These are phyloP conservation scores for Cephalopterus ornatus DNA, from an alignment of 2,113 vertebrate genomes.

Conservation along the genomic window DNA sequence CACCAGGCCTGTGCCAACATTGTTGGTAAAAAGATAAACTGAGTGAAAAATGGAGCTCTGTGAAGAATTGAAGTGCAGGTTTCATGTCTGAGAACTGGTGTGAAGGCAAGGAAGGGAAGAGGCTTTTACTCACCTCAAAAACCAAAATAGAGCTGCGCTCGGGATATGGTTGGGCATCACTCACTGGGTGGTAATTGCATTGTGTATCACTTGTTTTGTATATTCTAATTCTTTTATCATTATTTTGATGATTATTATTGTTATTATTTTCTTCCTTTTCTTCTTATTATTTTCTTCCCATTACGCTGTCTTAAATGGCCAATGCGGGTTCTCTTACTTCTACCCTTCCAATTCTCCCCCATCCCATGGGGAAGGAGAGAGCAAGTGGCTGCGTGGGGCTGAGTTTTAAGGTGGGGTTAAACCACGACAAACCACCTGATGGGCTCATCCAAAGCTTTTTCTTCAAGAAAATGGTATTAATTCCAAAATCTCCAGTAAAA, in stretches of 20 bases:
- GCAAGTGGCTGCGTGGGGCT: not conserved
- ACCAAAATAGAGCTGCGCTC: not conserved
- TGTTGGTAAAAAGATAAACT: not conserved
- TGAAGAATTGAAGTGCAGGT: not conserved
- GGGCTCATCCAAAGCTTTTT: not conserved
- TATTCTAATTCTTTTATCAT: not conserved
- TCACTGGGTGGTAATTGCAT: not conserved
- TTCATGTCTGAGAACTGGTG: not conserved
- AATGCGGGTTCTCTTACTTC: not conserved
- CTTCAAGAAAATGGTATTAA: not conserved
- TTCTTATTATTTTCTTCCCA: not conserved
- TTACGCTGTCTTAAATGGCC: not conserved
- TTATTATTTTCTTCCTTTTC: not conserved
- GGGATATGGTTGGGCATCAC: accelerated
- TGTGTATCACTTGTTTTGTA: not conserved
- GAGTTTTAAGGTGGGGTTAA: not conserved
- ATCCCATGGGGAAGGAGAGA: not conserved
- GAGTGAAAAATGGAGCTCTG: not conserved
- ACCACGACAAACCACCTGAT: not conserved
- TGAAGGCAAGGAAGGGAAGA: not conserved
- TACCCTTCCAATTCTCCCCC: not conserved
- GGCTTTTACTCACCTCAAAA: not conserved
- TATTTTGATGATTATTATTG: not conserved
- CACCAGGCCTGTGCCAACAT: not conserved
- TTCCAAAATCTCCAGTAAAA: not conserved